Evolutionary conservation across 2,797 vertebrate genomes (phyloP), one percentile per base, ranked within the genome.

Genomic region (Danio tinwini): DNA sequence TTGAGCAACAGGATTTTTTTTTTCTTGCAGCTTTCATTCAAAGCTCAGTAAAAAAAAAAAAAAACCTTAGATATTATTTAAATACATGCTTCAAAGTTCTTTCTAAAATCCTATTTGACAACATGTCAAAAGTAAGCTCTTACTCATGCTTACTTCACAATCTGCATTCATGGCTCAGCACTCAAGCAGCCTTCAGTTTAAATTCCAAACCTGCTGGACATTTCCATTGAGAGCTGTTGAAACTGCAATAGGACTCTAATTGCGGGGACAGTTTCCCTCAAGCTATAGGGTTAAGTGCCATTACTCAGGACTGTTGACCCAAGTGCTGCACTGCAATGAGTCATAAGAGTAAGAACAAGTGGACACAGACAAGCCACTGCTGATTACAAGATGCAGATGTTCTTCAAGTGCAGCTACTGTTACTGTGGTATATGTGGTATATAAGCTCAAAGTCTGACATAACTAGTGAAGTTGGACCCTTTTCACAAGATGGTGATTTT

Each of bases 211-310:
- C 76, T 62, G 12, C 12, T 44, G 52, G 44, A 40, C 55, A n/a
- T 50, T 58, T 69, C 17, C 29, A 70, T 61, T 6, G 5, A 62
- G 76, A 6, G 11, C 65, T 52, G 65, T 39, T 29, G 45, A 59
- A 70, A 78, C 42, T 53, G 47, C 37, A 78, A 55, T 53, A 8
- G 37, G 12, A 21, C 29, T 8, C 47, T 71, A 78, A 78, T 53
- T 71, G 56, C 37, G 29, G 12, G 13, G 58, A 70, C 19, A 63
- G 45, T 63, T 71, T 79, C 45, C 58, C 56, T 52, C n/a, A 2
- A 78, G 65, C 67, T 10, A 78, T 13, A 44, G 76, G 55, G 9
- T 63, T 29, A 70, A 78, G n/a, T 37, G 67, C 4, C 17, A 71
- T 70, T n/a, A 50, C 37, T 62, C 58, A 68, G 53, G 52, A 69